Evolutionary conservation across 2,888 invertebrate species (phyloP).

Genomic region (Campopleginae sp.): DNA sequence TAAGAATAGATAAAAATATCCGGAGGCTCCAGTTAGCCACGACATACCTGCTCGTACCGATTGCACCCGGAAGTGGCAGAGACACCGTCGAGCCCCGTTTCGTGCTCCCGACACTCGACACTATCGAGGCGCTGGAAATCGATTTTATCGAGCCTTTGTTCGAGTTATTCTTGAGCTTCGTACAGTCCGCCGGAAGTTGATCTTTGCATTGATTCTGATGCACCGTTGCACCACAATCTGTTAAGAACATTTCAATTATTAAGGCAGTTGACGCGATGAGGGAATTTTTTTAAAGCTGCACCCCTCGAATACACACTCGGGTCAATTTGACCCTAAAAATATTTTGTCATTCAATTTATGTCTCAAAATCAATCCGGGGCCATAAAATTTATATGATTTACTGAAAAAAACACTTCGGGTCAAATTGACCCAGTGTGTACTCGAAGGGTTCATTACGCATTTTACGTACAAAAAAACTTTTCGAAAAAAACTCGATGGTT

Average conservation of each 20-base stretch:
- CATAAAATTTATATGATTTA: no score
- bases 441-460: no score
- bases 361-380: no score
- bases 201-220: slow-evolving; percentile 95
- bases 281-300: background rate
- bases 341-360: no score
- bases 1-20: slow-evolving; percentile 47
- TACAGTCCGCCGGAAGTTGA: slow-evolving; percentile 91
- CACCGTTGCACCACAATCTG: slow-evolving; percentile 94
- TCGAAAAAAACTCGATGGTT: no score
- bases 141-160: slow-evolving; percentile 82
- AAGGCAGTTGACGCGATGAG: background rate
- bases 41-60: slow-evolving; percentile 81
- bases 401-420: no score
- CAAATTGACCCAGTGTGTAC: no score
- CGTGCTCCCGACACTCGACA: slow-evolving; percentile 76
- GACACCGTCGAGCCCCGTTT: slow-evolving; percentile 82
- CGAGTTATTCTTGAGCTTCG: slow-evolving; percentile 86
- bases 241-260: slow-evolving; percentile 56
- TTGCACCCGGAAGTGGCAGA: slow-evolving; percentile 78
- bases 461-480: no score
- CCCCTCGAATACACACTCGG: no score
- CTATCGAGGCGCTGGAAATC: slow-evolving; percentile 78
- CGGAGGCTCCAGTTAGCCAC: slow-evolving; percentile 11
- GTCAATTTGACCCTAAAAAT: no score